A percentile compares a stretch with the other conserved stretches of the same genome.
Conservation (phyloP, 1,140 invertebrate genomes). For the Phymorhynchus buccinoides region DNA sequence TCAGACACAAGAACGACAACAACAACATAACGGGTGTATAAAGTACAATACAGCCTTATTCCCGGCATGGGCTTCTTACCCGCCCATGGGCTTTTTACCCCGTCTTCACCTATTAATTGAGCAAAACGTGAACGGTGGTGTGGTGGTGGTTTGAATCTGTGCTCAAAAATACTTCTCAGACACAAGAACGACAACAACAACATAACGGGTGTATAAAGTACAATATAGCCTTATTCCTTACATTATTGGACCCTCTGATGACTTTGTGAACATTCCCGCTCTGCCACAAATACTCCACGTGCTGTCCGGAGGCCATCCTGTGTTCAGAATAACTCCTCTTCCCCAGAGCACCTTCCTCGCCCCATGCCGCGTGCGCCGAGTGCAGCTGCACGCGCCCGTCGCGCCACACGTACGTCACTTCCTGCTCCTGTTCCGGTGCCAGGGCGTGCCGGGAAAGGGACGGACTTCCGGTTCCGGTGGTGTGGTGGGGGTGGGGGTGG, state of each 20-base stretch:
- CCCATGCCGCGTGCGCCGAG: background rate
- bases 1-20: no score
- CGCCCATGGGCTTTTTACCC: no score
- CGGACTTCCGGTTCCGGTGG: background rate
- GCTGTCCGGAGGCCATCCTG: conserved; percentile 6
- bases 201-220: no score
- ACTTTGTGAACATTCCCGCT: conserved; percentile 29
- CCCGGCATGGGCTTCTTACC: no score
- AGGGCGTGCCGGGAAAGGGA: conserved; percentile 10
- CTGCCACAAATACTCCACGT: conserved; percentile 34
- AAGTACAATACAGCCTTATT: no score
- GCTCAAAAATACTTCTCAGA: no score
- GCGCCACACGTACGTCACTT: conserved; percentile 37
- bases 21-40: no score
- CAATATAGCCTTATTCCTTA: no score
- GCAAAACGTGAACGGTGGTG: no score
- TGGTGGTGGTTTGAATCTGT: no score
- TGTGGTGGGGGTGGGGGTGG: background rate
- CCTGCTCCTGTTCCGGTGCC: conserved; percentile 4
- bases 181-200: no score
- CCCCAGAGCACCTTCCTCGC: background rate
- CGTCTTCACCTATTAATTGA: no score
- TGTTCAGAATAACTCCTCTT: background rate
- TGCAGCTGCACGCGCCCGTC: conserved; percentile 38
- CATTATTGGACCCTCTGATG: conserved; percentile 26